Evolutionary conservation across 2,113 vertebrate species (phyloP).

Genomic region (Paedocypris sp.): DNA sequence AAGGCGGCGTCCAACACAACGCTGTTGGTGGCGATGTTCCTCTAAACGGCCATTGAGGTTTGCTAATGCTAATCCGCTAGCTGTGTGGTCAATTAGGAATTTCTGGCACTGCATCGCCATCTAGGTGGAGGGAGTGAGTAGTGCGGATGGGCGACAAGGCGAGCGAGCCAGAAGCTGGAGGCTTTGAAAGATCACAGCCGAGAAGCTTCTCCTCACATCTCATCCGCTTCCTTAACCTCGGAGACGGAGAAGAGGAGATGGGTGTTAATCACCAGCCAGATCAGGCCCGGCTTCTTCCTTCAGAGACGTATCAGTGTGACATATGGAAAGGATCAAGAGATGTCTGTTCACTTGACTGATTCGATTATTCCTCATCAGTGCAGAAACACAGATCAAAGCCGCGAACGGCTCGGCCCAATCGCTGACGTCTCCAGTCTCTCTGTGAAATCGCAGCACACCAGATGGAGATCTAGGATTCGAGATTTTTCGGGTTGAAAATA

Average conservation of each 20-base stretch:
- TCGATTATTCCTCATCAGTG: not conserved
- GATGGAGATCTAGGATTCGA: no score
- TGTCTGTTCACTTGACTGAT: constrained; percentile 6
- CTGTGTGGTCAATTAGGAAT: constrained; percentile 27
- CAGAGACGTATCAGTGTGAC: not conserved
- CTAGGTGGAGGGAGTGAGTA: constrained; percentile 47
- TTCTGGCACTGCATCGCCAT: constrained; percentile 57
- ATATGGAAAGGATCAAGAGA: constrained; percentile 11
- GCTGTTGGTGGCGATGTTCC: constrained; percentile 39
- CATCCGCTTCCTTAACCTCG: not conserved
- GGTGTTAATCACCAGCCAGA: not conserved
- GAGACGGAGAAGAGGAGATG: not conserved
- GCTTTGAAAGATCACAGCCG: not conserved
- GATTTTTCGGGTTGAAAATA: no score
- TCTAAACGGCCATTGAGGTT: constrained; percentile 20
- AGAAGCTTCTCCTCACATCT: not conserved
- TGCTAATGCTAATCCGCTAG: not conserved
- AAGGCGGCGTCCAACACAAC: constrained; percentile 40
- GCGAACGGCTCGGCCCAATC: not conserved
- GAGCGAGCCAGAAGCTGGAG: no score
- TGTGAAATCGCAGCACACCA: no score
- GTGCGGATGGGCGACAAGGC: no score
- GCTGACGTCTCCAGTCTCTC: no score
- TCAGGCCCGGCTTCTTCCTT: not conserved
- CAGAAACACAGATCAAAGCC: not conserved